These are phyloP conservation scores for Dendrolimus punctatus DNA, from an alignment of 1,140 invertebrate species.

Conservation along the genomic window DNA sequence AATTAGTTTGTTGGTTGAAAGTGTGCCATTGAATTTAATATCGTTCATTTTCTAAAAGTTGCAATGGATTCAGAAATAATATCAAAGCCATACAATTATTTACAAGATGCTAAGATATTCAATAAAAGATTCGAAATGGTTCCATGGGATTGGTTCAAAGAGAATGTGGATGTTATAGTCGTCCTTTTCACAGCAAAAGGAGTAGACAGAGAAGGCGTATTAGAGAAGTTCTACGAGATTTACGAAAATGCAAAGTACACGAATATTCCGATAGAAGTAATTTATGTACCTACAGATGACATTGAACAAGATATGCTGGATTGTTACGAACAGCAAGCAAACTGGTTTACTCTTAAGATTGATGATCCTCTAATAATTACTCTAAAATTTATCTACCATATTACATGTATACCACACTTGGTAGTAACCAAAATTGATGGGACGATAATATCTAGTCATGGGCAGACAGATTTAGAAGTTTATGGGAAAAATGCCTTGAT, in stretches of 20 bases:
- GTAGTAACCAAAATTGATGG: constrained; percentile 36
- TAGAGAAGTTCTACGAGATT: constrained; percentile 43
- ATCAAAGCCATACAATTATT: constrained; percentile 36
- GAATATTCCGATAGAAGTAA: constrained; percentile 54
- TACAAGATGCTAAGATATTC: constrained; percentile 33
- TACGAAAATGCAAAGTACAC: constrained; percentile 49
- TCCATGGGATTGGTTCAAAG: constrained; percentile 31
- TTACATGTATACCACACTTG: constrained; percentile 43
- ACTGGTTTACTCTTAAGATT: constrained; percentile 51
- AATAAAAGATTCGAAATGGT: constrained; percentile 39
- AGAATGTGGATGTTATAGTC: constrained; percentile 39
- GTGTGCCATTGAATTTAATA: no score
- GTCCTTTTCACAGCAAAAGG: constrained; percentile 38
- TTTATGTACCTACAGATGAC: constrained; percentile 52
- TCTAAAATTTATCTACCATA: constrained; percentile 41
- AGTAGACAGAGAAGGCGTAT: constrained; percentile 41
- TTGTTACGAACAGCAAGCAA: constrained; percentile 42
- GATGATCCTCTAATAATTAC: constrained; percentile 37
- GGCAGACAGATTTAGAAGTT: constrained; percentile 39
- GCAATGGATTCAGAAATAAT: neutral
- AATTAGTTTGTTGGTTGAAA: no score
- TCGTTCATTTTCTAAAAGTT: neutral
- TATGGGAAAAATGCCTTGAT: constrained; percentile 53
- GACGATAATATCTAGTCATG: constrained; percentile 32
- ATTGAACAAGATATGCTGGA: constrained; percentile 28